Conservation (phyloP, 2,888 invertebrate genomes). For the Tenthredo scrophulariae region DNA sequence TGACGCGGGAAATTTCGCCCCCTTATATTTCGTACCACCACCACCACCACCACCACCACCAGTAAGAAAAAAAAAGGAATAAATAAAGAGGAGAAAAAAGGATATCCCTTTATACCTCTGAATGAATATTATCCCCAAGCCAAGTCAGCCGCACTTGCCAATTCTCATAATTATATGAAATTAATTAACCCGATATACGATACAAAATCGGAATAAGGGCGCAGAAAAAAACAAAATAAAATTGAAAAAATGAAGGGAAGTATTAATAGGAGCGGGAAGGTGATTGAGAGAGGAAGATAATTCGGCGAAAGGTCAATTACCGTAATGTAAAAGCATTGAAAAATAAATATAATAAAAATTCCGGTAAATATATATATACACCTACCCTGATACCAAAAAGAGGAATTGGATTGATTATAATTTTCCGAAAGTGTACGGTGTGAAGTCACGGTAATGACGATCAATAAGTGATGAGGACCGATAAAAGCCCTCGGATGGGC, state of each 20-base stretch:
- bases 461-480: slow-evolving; percentile 72
- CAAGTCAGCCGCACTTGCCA: not conserved
- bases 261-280: too few species aligned
- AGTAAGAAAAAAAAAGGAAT: not conserved
- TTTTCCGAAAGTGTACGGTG: slow-evolving; percentile 68
- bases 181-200: not conserved
- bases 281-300: not conserved
- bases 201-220: not conserved
- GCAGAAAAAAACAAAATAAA: not conserved
- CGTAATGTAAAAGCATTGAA: not conserved
- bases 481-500: slow-evolving; percentile 58
- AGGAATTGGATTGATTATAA: slow-evolving; percentile 72
- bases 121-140: not conserved
- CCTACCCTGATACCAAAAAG: slow-evolving; percentile 55
- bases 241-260: not conserved
- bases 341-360: not conserved
- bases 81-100: slow-evolving; percentile 14
- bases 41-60: too few species aligned
- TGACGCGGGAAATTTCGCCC: slow-evolving; percentile 69
- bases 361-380: not conserved
- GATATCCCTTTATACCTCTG: not conserved
- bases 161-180: slow-evolving; percentile 3
- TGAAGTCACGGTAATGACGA: slow-evolving; percentile 75
- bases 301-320: not conserved
- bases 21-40: not conserved